phyloP scores from a whole-genome alignment of 2,113 vertebrate genomes.

The Oenanthe oenanthe region DNA sequence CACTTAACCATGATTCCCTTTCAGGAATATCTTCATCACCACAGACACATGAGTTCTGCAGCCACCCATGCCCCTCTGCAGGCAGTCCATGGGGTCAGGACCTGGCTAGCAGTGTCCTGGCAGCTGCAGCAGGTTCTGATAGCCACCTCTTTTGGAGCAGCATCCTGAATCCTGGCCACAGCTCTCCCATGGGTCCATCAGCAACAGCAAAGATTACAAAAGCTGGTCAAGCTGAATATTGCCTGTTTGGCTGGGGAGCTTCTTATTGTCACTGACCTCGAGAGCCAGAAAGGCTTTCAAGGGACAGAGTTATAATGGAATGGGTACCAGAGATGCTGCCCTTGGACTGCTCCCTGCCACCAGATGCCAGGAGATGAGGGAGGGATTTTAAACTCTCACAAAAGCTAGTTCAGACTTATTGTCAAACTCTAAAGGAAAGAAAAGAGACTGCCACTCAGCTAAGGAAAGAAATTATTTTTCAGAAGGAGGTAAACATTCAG shows the following conservation, averaged over 20 bases:
- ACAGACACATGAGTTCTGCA: background rate
- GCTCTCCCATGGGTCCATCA: rapidly evolving
- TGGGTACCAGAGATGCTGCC: background rate
- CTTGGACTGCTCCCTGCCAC: background rate
- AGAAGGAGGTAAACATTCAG: background rate
- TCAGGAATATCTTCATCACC: constrained; percentile 37
- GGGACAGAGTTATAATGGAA: background rate
- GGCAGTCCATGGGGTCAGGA: background rate
- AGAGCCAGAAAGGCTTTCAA: background rate
- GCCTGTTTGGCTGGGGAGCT: background rate
- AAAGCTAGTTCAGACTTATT: background rate
- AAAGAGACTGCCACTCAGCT: background rate
- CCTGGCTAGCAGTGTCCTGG: too few species aligned
- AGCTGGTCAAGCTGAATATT: background rate
- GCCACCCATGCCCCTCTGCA: rapidly evolving
- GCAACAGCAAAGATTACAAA: background rate
- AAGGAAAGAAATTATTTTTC: background rate
- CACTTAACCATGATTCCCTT: constrained; percentile 58
- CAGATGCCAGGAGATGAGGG: background rate
- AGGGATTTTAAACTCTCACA: background rate
- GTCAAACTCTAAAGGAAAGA: background rate
- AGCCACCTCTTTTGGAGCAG: background rate
- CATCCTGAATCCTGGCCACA: background rate
- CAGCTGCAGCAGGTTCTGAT: rapidly evolving
- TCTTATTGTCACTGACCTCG: rapidly evolving